Base-by-base conservation (phyloP, 2,113 vertebrate species). In the Sakesphorus luctuosus region DNA sequence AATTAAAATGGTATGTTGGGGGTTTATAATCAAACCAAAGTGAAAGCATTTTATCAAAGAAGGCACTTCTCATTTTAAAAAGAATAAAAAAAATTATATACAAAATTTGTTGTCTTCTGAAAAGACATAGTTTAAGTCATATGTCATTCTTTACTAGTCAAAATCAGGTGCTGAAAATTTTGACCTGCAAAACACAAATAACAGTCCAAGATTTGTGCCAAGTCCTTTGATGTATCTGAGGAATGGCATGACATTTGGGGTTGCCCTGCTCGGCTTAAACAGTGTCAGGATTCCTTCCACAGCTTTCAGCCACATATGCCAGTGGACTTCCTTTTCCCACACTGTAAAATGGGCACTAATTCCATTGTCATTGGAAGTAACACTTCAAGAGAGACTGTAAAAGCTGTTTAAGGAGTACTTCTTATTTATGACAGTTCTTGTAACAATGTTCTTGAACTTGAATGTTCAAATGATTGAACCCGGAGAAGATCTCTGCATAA, bases 311-410 rank as follows among this genome's bases (percentile, higher is more conserved):
- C n/a, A 0, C 1, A 1, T 6, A 3, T 28, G 23, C 43, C 63
- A 58, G 11, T 0, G 0, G 29, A 13, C 18, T 50, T 84, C 19
- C 67, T 65, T 61, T 65, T 18, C 23, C 24, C 35, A 10, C 2
- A 0, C 9, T n/a, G 11, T 63, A 20, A 43, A 77, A 38, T 13
- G 33, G 61, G 35, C 13, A 6, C 35, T 50, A 16, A 25, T 63
- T 72, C 63, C 12, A 11, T 59, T 44, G 15, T 40, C 25, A 4
- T 3, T 55, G 58, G 31, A 76, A 63, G 11, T 40, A 38, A 46
- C 61, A 20, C 43, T 77, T 69, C 19, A 19, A 8, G 47, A 46
- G 63, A 68, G 33, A 25, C 13, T 47, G 18, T 76, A 20, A 73
- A 50, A 31, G 63, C 28, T 68, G 13, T 24, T 20, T 24, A 55